Evolutionary conservation across 2,797 vertebrate species (phyloP).

Genomic region (Peromyscus attwateri): DNA sequence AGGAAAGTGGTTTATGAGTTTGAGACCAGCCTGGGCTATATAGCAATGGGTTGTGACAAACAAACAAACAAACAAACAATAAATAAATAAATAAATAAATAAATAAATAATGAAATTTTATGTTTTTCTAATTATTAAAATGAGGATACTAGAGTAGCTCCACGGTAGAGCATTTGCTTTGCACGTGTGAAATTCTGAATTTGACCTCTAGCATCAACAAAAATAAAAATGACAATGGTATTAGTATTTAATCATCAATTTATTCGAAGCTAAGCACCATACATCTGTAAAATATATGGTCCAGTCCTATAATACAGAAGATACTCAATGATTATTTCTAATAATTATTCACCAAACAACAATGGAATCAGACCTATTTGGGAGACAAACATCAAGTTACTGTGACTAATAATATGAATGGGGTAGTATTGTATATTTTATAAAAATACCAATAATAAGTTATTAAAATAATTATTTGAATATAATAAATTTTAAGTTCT

Average conservation of each 20-base stretch:
- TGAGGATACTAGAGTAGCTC: neutral
- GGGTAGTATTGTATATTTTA: neutral
- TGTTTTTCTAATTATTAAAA: neutral
- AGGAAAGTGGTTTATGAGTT: neutral
- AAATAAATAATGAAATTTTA: neutral
- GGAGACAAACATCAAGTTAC: neutral
- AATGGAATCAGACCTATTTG: constrained; percentile 6
- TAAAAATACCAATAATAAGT: neutral
- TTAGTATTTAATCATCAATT: constrained; percentile 17
- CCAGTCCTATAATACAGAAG: neutral
- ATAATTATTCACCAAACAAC: constrained; percentile 11
- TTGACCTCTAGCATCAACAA: neutral
- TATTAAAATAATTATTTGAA: constrained; percentile 36
- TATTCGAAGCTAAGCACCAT: constrained; percentile 48
- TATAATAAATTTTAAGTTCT: neutral
- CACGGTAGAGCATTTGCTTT: neutral
- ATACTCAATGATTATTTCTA: constrained; percentile 18
- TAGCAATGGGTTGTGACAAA: neutral
- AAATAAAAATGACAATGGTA: neutral
- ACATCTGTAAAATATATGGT: constrained; percentile 29
- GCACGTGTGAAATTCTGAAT: neutral
- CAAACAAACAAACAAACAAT: neutral
- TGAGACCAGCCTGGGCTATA: neutral
- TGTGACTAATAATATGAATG: neutral
- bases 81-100: neutral